Evolutionary conservation across 64 coral and sea anemone species (phyloP), one percentile per base, ranked within the genome.

Genomic region (Exaiptasia diaphana): DNA sequence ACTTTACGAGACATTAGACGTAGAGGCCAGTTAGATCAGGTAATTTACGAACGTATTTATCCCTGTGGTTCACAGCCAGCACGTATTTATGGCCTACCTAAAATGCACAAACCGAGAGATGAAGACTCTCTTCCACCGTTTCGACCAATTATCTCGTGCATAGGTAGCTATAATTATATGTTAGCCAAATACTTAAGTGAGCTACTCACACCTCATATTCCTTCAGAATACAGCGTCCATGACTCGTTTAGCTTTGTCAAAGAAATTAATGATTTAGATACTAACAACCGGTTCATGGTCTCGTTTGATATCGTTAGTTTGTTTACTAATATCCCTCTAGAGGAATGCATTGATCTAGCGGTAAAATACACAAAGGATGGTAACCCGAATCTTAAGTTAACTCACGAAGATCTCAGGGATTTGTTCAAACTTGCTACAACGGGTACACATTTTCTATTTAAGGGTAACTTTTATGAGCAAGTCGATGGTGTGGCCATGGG

Each of bases 271-370:
- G 53, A 36, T 25, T 21, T 69, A 31, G 49, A 39, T 26, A 65
- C 63, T 82, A 17, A 26, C 18, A 59, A 40, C 56, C 65, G 21
- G 21, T 73, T 73, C 37, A 71, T 83, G 64, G 48, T 73, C n/a
- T 83, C 81, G 35, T 83, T 36, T 56, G 81, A 71, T 57, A 67
- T 39, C 36, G 81, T 67, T 67, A 81, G 81, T 33, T 59, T 83
- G 56, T 83, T 83, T 46, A 83, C 81, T 52, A 83, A 83, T 35
- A 83, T 83, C 41, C 50, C 64, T 13, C 13, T 40, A 11, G 28
- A 52, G 6, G 67, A 83, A 72, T 71, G 64, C 52, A 59, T 72
- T 38, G 81, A 83, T 24, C 44, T 72, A 53, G 81, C 81, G 32
- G 37, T 70, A 60, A 41, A 67, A 41, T 81, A 81, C 26, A 67